Percentiles rank a stretch among this genome's conserved stretches.
These are phyloP conservation scores for Netelia inedita DNA, from an alignment of 2,888 invertebrate genomes.

Conservation along the genomic window DNA sequence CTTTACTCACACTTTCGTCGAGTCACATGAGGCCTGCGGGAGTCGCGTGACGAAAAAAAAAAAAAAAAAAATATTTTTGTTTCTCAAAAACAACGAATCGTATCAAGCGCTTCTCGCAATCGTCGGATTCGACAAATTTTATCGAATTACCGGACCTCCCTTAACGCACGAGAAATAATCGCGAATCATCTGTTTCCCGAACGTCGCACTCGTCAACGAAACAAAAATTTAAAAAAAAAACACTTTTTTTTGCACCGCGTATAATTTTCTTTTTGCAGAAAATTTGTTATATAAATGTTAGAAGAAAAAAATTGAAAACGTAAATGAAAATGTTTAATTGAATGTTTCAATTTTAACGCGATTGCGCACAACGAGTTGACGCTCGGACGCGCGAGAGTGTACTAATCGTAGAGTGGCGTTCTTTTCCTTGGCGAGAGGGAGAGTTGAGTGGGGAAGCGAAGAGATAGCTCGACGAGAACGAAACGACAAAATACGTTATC, in stretches of 20 bases:
- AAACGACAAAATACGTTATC: slow-evolving; percentile 16
- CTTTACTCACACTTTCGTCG: slow-evolving; percentile 39
- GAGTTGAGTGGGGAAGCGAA: neutral
- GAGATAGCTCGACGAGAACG: slow-evolving; percentile 12
- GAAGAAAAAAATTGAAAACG: slow-evolving; percentile 7
- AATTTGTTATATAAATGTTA: neutral
- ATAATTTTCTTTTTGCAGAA: slow-evolving; percentile 3
- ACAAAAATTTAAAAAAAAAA: neutral
- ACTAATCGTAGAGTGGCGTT: slow-evolving; percentile 50
- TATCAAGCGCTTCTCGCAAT: neutral
- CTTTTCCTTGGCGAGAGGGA: neutral
- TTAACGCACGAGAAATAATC: slow-evolving; percentile 20
- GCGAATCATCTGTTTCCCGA: slow-evolving; percentile 32
- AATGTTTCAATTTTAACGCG: neutral
- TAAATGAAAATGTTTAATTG: neutral
- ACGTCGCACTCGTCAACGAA: neutral
- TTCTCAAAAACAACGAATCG: neutral
- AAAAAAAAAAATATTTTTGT: neutral
- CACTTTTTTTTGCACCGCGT: neutral
- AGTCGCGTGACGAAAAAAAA: slow-evolving; percentile 6
- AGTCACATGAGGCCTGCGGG: slow-evolving; percentile 19
- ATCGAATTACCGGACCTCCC: slow-evolving; percentile 17
- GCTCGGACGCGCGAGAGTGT: slow-evolving; percentile 46
- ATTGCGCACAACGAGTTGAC: neutral
- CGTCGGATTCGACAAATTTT: slow-evolving; percentile 12